Percentiles rank a stretch among this genome's conserved stretches.
phyloP scores from a whole-genome alignment of 1,140 invertebrate species.

The Tetragonula clypearis region DNA sequence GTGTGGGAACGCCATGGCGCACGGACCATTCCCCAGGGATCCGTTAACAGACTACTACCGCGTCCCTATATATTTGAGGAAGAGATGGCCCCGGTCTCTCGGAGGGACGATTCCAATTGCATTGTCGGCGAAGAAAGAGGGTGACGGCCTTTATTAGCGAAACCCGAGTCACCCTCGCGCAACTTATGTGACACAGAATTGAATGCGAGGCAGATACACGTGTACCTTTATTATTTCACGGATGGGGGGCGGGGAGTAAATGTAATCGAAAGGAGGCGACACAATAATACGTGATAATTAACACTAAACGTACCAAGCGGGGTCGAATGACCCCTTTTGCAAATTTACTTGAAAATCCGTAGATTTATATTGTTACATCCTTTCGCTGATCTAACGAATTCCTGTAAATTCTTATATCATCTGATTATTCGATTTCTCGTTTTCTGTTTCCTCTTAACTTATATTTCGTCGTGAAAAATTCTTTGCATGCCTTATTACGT shows the following conservation, averaged over 20 bases:
- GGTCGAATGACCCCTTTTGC: too few relatives aligned
- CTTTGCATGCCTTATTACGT: too few relatives aligned
- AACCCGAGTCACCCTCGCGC: not conserved
- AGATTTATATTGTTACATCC: too few relatives aligned
- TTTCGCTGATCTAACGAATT: too few relatives aligned
- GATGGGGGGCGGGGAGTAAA: not conserved
- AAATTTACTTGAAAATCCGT: too few relatives aligned
- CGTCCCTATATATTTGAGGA: slow-evolving; percentile 41
- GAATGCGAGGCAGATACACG: not conserved
- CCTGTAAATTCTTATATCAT: too few relatives aligned
- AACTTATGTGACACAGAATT: slow-evolving; percentile 23
- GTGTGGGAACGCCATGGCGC: slow-evolving; percentile 17
- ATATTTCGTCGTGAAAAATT: too few relatives aligned
- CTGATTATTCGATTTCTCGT: too few relatives aligned
- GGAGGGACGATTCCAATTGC: slow-evolving; percentile 56
- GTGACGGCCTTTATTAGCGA: slow-evolving; percentile 53
- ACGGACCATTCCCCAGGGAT: slow-evolving; percentile 30
- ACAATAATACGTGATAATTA: not conserved
- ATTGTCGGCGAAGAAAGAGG: slow-evolving; percentile 49
- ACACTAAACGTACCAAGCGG: too few relatives aligned
- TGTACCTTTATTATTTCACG: slow-evolving; percentile 5
- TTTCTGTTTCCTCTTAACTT: too few relatives aligned
- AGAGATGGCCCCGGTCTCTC: slow-evolving; percentile 22
- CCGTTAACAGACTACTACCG: slow-evolving; percentile 39
- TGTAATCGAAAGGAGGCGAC: not conserved